A percentile compares a stretch with the other conserved stretches of the same genome.
These are phyloP conservation scores for Netelia virgata DNA, from an alignment of 2,888 invertebrate species.

Conservation along the genomic window DNA sequence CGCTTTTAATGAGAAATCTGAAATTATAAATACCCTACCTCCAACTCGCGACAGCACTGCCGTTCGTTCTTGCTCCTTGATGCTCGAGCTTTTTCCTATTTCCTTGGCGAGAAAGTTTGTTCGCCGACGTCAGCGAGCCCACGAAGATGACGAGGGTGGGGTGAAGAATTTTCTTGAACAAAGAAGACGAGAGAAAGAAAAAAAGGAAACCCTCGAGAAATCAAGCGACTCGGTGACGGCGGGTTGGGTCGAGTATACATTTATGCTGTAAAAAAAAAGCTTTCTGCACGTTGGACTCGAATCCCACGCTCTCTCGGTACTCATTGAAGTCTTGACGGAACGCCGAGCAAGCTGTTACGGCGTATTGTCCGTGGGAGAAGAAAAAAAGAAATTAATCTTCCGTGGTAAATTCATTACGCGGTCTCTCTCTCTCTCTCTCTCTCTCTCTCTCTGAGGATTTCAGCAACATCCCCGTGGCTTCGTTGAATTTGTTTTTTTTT, in stretches of 20 bases:
- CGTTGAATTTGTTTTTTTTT: too few species aligned
- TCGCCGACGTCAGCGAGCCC: not conserved
- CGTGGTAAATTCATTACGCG: not conserved
- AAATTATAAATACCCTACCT: conserved; percentile 48
- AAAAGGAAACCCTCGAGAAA: not conserved
- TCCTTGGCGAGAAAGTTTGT: conserved; percentile 22
- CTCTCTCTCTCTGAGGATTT: not conserved
- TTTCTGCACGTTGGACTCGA: not conserved
- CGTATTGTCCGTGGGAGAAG: conserved; percentile 25
- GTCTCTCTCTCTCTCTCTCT: not conserved
- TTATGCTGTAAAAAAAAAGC: not conserved
- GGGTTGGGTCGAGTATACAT: not conserved
- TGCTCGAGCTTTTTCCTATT: not conserved
- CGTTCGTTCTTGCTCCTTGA: conserved; percentile 22
- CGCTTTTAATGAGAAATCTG: conserved; percentile 48
- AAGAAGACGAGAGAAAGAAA: not conserved
- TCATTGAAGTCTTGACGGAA: conserved; percentile 15
- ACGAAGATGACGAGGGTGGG: not conserved
- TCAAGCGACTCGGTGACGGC: not conserved
- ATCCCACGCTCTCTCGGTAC: not conserved
- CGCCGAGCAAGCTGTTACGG: conserved; percentile 1
- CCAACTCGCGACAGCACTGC: conserved; percentile 19
- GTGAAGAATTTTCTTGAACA: not conserved
- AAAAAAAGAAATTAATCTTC: conserved; percentile 13
- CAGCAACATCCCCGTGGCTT: not conserved